Conservation (phyloP, 2,888 invertebrate species). For the Cryptosula pallasiana region DNA sequence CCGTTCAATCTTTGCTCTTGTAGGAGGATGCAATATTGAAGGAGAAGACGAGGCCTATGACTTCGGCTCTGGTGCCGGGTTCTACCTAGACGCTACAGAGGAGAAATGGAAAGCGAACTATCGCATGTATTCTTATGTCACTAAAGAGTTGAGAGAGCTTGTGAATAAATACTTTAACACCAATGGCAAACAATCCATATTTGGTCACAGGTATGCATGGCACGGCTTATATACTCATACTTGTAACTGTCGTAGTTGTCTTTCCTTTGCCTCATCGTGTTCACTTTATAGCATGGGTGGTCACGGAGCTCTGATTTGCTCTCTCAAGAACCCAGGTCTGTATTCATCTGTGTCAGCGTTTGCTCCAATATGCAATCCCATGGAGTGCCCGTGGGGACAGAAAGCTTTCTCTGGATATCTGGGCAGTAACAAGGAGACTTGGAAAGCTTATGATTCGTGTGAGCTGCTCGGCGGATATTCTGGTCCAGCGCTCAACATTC, state of each 20-base stretch:
- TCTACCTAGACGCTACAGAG: conserved; percentile 85
- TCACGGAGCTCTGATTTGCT: conserved; percentile 86
- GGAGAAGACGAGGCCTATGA: conserved; percentile 90
- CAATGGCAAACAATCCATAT: conserved; percentile 51
- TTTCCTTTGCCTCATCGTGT: not conserved
- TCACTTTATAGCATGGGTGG: conserved; percentile 83
- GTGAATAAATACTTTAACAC: conserved; percentile 23
- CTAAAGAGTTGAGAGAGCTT: conserved; percentile 61
- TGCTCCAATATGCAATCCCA: conserved; percentile 88
- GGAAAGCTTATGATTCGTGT: conserved; percentile 78
- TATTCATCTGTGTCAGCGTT: conserved; percentile 82
- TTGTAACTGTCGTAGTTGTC: not conserved
- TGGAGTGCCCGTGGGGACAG: conserved; percentile 75
- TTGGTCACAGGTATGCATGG: conserved; percentile 55
- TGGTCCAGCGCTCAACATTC: conserved; percentile 74
- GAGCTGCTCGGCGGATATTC: conserved; percentile 73
- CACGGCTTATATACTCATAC: not conserved
- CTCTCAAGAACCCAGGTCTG: conserved; percentile 80
- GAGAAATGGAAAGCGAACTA: conserved; percentile 91
- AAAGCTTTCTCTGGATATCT: conserved; percentile 70
- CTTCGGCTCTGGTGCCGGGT: conserved; percentile 91
- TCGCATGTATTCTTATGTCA: conserved; percentile 91
- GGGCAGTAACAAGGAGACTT: conserved; percentile 56
- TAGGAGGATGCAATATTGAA: conserved; percentile 74
- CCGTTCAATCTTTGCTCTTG: too few species aligned